Conservation (phyloP, 2,888 invertebrate species). For the Therioaphis trifolii region DNA sequence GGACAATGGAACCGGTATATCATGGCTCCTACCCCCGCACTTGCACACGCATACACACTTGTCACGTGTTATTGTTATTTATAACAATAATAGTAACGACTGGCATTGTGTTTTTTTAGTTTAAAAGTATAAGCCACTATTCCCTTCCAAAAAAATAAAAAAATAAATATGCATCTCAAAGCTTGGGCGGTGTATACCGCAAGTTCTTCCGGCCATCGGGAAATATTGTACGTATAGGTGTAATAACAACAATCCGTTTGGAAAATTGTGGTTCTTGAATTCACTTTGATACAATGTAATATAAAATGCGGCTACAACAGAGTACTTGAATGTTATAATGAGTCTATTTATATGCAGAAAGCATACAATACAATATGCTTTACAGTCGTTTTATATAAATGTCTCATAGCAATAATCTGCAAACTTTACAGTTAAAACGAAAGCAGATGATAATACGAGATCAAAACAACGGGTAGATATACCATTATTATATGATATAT, state of each 20-base stretch:
- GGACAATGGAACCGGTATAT: conserved; percentile 61
- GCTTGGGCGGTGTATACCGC: conserved; percentile 49
- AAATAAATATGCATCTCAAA: conserved; percentile 25
- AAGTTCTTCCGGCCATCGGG: conserved; percentile 54
- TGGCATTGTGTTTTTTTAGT: conserved; percentile 54
- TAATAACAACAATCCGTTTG: conserved; percentile 31
- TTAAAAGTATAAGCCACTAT: conserved; percentile 51
- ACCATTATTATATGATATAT: background rate
- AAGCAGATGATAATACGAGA: conserved; percentile 33
- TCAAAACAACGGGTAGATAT: background rate
- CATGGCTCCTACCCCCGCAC: conserved; percentile 60
- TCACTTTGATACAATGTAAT: conserved; percentile 13
- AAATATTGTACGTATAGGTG: background rate
- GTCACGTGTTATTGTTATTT: conserved; percentile 61
- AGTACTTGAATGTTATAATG: conserved; percentile 26
- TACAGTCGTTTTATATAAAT: conserved; percentile 25
- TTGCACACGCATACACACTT: conserved; percentile 41
- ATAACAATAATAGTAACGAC: conserved; percentile 61
- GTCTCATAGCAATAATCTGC: conserved; percentile 38
- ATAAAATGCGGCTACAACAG: background rate
- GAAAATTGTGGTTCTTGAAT: conserved; percentile 28
- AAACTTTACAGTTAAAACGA: conserved; percentile 35
- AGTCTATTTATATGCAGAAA: conserved; percentile 49
- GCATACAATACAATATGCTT: background rate
- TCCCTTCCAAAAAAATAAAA: conserved; percentile 8